Conservation (phyloP, 2,113 vertebrate species). For the Ammodytes dubius region DNA sequence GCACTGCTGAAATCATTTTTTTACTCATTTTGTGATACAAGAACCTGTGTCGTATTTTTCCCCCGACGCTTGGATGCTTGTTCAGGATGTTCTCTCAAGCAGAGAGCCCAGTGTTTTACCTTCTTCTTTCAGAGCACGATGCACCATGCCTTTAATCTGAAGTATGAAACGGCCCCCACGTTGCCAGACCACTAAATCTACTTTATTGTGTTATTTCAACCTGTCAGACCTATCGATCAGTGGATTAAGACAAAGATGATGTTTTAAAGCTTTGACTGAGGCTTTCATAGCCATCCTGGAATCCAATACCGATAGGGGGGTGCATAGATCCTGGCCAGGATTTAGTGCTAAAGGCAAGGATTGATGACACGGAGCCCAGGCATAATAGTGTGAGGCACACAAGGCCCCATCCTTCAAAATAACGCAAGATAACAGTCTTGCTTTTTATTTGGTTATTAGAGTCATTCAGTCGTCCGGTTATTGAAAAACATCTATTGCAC, state of each 20-base stretch:
- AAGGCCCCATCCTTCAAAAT: slow-evolving; percentile 66
- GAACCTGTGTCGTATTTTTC: not conserved
- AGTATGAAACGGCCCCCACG: slow-evolving; percentile 62
- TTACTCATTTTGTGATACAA: not conserved
- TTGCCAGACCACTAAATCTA: slow-evolving; percentile 75
- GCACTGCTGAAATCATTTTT: not conserved
- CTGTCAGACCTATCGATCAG: slow-evolving; percentile 80
- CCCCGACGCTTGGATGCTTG: not conserved
- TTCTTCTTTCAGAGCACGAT: slow-evolving; percentile 39
- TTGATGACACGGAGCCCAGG: slow-evolving; percentile 65
- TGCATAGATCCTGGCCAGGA: slow-evolving; percentile 68
- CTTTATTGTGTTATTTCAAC: slow-evolving; percentile 81
- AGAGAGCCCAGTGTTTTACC: slow-evolving; percentile 24
- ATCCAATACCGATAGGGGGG: slow-evolving; percentile 72
- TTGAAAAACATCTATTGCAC: slow-evolving; percentile 64
- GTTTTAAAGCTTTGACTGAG: slow-evolving; percentile 79
- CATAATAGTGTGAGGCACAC: slow-evolving; percentile 53
- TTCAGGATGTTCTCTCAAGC: slow-evolving; percentile 19
- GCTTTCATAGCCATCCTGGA: slow-evolving; percentile 73
- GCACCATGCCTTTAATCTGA: slow-evolving; percentile 55
- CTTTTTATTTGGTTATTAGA: slow-evolving; percentile 75
- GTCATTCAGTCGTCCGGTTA: slow-evolving; percentile 69
- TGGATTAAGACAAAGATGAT: slow-evolving; percentile 84
- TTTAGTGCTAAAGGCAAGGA: slow-evolving; percentile 70
- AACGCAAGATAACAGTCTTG: slow-evolving; percentile 69